Evolutionary conservation across 2,888 invertebrate genomes (phyloP).

Genomic region (Oscheius sp.): DNA sequence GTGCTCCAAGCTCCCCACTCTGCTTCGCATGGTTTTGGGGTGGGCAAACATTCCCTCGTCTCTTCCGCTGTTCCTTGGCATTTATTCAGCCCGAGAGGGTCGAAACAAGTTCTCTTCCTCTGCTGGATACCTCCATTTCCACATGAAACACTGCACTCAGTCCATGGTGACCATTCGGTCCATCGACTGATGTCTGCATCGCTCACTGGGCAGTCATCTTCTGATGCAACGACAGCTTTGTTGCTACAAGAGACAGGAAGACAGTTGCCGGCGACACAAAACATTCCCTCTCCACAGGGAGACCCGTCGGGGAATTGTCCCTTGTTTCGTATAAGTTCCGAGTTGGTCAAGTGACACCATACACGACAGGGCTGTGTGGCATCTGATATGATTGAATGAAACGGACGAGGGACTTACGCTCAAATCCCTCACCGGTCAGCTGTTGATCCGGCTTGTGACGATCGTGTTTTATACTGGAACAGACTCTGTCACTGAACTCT

Average conservation of each 20-base stretch:
- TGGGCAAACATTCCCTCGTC: neutral
- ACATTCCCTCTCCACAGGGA: conserved; percentile 64
- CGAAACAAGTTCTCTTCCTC: conserved; percentile 39
- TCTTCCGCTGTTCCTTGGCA: conserved; percentile 24
- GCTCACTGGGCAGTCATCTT: conserved; percentile 56
- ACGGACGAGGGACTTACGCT: conserved; percentile 46
- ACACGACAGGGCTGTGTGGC: conserved; percentile 69
- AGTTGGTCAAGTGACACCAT: conserved; percentile 69
- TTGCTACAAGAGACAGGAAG: conserved; percentile 57
- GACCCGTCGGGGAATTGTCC: conserved; percentile 70
- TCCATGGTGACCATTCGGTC: conserved; percentile 50
- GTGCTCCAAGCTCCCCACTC: conserved; percentile 72
- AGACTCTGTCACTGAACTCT: conserved; percentile 64
- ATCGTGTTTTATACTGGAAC: conserved; percentile 57
- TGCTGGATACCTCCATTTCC: conserved; percentile 43
- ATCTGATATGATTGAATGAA: conserved; percentile 48
- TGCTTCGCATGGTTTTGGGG: conserved; percentile 51
- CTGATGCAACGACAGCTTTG: conserved; percentile 57
- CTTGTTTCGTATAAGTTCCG: conserved; percentile 69
- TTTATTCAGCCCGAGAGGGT: conserved; percentile 5
- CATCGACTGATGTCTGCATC: conserved; percentile 37
- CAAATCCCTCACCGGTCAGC: conserved; percentile 67
- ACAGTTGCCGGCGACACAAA: conserved; percentile 68
- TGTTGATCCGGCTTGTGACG: conserved; percentile 65
- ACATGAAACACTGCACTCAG: conserved; percentile 51